A percentile compares a stretch with the other conserved stretches of the same genome.
Evolutionary conservation across 2,888 invertebrate genomes (phyloP).

Genomic region (Lysandra coridon): DNA sequence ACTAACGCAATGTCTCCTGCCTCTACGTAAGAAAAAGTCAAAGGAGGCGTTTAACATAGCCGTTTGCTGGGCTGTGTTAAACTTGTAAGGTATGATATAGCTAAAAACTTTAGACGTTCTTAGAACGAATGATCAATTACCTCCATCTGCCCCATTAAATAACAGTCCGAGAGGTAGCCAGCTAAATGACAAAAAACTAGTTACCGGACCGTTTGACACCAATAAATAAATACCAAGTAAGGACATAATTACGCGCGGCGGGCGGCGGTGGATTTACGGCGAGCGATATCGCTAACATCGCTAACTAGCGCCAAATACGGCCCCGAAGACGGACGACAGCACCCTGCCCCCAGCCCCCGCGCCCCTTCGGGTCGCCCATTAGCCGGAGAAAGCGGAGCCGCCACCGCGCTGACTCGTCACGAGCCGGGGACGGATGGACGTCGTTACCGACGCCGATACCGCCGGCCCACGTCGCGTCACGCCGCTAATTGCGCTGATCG

Average conservation of each 20-base stretch:
- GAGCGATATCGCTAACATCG: conserved; percentile 47
- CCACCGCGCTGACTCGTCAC: conserved; percentile 10
- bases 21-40: no score
- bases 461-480: conserved; percentile 14
- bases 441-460: conserved; percentile 17
- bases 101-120: neutral
- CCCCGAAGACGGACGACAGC: conserved; percentile 35
- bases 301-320: conserved; percentile 49
- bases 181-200: neutral
- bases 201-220: neutral
- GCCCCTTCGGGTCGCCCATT: neutral
- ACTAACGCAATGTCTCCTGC: no score
- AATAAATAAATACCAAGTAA: conserved; percentile 21
- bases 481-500: neutral
- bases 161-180: neutral
- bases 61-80: neutral
- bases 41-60: neutral
- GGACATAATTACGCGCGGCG: conserved; percentile 34
- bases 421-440: conserved; percentile 1
- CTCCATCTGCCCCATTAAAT: neutral
- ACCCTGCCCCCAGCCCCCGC: neutral
- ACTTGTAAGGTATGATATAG: neutral
- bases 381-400: conserved; percentile 1
- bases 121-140: neutral
- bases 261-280: conserved; percentile 46